A percentile compares a stretch with the other conserved stretches of the same genome.
Conservation (phyloP, 1,140 invertebrate species). For the Drosophila rufa region DNA sequence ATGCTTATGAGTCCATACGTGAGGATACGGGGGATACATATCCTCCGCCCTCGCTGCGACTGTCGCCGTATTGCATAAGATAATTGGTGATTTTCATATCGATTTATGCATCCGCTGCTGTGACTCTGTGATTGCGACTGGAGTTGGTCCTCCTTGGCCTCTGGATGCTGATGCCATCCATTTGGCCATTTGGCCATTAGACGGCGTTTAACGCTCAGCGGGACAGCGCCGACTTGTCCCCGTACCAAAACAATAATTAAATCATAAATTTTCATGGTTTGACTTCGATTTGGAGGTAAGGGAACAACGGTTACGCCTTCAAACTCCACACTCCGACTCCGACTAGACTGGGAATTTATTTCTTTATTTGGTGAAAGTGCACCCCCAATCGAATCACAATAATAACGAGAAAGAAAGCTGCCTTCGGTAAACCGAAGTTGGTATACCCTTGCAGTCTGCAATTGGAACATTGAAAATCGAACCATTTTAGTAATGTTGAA, state of each 20-base stretch:
- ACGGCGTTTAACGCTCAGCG: slow-evolving; percentile 62
- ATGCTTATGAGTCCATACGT: slow-evolving; percentile 57
- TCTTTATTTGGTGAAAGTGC: slow-evolving; percentile 72
- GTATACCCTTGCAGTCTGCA: too few relatives aligned
- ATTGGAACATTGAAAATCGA: too few relatives aligned
- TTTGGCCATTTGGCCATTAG: slow-evolving; percentile 28
- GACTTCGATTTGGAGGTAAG: slow-evolving; percentile 3
- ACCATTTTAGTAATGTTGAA: too few relatives aligned
- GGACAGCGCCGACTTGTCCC: slow-evolving; percentile 16
- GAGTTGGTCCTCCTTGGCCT: not conserved
- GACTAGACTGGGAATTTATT: slow-evolving; percentile 64
- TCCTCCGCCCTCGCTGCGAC: slow-evolving; percentile 16
- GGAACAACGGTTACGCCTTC: slow-evolving; percentile 2
- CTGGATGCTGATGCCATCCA: slow-evolving; percentile 4
- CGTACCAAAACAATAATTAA: slow-evolving; percentile 76
- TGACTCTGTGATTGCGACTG: slow-evolving; percentile 1
- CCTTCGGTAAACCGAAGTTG: too few relatives aligned
- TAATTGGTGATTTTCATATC: slow-evolving; percentile 84
- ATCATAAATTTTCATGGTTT: slow-evolving; percentile 66
- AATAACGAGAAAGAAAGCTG: too few relatives aligned
- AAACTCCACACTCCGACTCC: not conserved
- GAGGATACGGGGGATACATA: not conserved
- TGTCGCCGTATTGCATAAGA: slow-evolving; percentile 71
- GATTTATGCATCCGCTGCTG: slow-evolving; percentile 78
- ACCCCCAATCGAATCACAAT: slow-evolving; percentile 61